Conservation (phyloP, 2,113 vertebrate species). For the Puffinus mauretanicus region DNA sequence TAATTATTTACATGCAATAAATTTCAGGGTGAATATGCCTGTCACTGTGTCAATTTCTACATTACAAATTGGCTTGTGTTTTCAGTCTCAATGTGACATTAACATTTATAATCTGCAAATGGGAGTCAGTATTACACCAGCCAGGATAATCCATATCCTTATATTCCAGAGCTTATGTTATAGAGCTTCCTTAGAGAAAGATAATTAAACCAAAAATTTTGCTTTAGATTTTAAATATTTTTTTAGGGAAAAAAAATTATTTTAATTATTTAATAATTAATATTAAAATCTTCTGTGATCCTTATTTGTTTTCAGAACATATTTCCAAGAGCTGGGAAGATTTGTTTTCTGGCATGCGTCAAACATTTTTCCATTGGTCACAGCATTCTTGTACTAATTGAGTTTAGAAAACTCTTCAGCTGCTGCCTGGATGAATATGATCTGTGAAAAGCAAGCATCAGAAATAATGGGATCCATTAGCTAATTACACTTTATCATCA, state of each 20-base stretch:
- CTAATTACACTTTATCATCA: slow-evolving; percentile 43
- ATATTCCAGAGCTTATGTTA: not conserved
- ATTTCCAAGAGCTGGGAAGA: slow-evolving; percentile 58
- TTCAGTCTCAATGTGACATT: not conserved
- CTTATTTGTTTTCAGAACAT: slow-evolving; percentile 47
- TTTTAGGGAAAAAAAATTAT: not conserved
- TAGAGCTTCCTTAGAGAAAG: not conserved
- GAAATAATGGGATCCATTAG: slow-evolving; percentile 42
- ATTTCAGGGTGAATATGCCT: not conserved
- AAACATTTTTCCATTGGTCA: slow-evolving; percentile 66
- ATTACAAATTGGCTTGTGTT: not conserved
- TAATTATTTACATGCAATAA: not conserved
- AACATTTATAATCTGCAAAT: not conserved
- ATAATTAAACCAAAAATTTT: not conserved
- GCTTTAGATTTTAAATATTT: not conserved
- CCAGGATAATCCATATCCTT: not conserved
- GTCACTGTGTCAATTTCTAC: not conserved
- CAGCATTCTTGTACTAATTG: slow-evolving; percentile 62
- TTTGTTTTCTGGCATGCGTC: slow-evolving; percentile 52
- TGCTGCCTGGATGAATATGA: slow-evolving; percentile 2
- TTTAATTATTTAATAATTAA: no score
- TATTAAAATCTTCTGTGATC: slow-evolving; percentile 31
- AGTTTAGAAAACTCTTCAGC: slow-evolving; percentile 56
- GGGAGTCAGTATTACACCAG: not conserved
- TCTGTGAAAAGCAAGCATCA: slow-evolving; percentile 23